phyloP scores from a whole-genome alignment of 2,113 vertebrate genomes.

The Cephalopholis sonnerati region DNA sequence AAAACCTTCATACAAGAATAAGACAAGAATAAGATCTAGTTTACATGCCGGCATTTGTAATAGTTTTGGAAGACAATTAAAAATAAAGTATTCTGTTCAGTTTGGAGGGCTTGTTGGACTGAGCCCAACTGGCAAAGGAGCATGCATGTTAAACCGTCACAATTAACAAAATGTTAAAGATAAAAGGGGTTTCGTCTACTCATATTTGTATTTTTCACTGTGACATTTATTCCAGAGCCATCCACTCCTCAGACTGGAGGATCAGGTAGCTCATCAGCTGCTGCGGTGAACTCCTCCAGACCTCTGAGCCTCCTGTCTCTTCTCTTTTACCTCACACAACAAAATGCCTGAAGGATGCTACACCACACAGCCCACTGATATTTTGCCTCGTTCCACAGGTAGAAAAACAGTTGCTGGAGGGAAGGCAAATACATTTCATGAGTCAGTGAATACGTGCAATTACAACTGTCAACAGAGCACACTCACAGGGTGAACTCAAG shows the following conservation, averaged over 20 bases:
- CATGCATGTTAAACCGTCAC: background rate
- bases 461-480: constrained; percentile 64
- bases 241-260: constrained; percentile 68
- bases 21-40: no score
- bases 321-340: constrained; percentile 58
- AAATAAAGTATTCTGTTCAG: background rate
- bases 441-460: constrained; percentile 70
- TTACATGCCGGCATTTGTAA: background rate
- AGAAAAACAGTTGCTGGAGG: constrained; percentile 47
- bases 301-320: constrained; percentile 60
- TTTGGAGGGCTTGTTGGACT: background rate
- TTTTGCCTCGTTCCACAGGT: constrained; percentile 69
- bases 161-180: background rate
- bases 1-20: background rate
- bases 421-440: constrained; percentile 71
- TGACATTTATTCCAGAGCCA: constrained; percentile 84
- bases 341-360: constrained; percentile 47
- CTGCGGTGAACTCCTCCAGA: constrained; percentile 58
- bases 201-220: constrained; percentile 22
- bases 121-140: background rate
- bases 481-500: constrained; percentile 55
- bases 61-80: background rate
- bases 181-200: background rate
- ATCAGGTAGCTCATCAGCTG: constrained; percentile 76
- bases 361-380: constrained; percentile 59